Evolutionary conservation across 1,140 invertebrate species (phyloP), one percentile per base, ranked within the genome.

Genomic region (Drusus annulatus): DNA sequence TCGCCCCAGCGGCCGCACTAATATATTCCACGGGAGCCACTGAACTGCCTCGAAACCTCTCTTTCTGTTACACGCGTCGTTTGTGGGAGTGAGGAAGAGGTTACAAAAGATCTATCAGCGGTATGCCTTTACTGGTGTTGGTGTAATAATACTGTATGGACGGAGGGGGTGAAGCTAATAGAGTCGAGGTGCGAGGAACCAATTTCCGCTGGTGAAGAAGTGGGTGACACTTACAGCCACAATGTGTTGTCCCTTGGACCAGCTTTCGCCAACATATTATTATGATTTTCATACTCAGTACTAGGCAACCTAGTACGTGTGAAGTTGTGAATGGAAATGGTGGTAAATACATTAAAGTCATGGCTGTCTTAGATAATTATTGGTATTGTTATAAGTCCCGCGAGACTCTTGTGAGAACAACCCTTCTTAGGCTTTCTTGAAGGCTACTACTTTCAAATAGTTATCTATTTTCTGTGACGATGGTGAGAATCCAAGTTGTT

Each of bases 131-230:
- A 13, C 10, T 45, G 10, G 8, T 45, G 36, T 5, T 45, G 7
- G 36, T 45, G 7, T 2, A 45, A 10, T 13, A 45, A 10, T 45
- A 45, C 8, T 45, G 36, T 45, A 36, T 36, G 31, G 6, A 36
- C 31, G 31, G 4, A 23, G 3, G 75, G 75, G 60, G n/a, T 8
- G 60, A 63, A 45, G 23, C 62, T 77, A 77, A 52, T 68, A 68
- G 62, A 68, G 76, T 36, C 21, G 60, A 77, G 76, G 76, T 77
- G 76, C 65, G 36, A 62, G 65, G 65, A 77, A 50, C 60, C 76
- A 77, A 77, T 77, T 77, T 77, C 76, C 60, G 76, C 31, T 51
- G 54, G 60, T 17, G 51, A 77, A 77, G 36, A 65, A 65, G 25
- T 31, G 62, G 62, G 62, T 65, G 0, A 16, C 36, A 25, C 62